Evolutionary conservation across 2,797 vertebrate species (phyloP).

Genomic region (Lepus townsendii): DNA sequence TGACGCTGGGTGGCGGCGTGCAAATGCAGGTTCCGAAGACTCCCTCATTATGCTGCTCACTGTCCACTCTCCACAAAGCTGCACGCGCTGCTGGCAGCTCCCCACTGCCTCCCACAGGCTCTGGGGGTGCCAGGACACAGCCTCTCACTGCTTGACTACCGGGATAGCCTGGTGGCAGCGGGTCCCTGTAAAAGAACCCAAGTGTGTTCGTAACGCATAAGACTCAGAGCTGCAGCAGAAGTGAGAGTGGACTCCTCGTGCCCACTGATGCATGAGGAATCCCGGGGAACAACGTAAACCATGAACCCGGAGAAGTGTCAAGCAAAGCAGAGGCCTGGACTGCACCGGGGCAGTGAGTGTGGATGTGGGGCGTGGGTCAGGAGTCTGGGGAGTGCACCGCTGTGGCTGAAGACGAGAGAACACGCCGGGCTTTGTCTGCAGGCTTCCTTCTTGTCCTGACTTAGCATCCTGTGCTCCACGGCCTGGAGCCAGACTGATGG

Average conservation of each 20-base stretch:
- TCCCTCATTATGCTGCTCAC: background rate
- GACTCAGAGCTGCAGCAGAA: background rate
- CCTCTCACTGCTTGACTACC: background rate
- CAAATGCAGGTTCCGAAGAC: background rate
- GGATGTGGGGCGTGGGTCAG: fast-evolving
- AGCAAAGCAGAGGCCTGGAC: background rate
- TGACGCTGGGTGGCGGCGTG: too few relatives aligned
- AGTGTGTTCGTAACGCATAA: background rate
- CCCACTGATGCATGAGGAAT: too few relatives aligned
- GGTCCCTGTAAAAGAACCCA: background rate
- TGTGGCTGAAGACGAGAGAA: constrained; percentile 82
- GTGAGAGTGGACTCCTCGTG: background rate
- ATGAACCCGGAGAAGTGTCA: background rate
- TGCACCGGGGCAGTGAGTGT: too few relatives aligned
- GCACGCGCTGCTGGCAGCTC: background rate
- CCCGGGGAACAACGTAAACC: background rate
- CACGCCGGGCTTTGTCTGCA: background rate
- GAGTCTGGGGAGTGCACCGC: constrained; percentile 82
- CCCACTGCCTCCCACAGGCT: background rate
- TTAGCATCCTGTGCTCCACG: background rate
- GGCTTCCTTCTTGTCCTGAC: background rate
- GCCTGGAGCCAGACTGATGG: background rate
- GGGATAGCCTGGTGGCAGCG: fast-evolving
- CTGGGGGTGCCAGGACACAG: background rate
- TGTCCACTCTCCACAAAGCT: background rate